Conservation (phyloP, 2,888 invertebrate species). For the Hemithea aestivaria region DNA sequence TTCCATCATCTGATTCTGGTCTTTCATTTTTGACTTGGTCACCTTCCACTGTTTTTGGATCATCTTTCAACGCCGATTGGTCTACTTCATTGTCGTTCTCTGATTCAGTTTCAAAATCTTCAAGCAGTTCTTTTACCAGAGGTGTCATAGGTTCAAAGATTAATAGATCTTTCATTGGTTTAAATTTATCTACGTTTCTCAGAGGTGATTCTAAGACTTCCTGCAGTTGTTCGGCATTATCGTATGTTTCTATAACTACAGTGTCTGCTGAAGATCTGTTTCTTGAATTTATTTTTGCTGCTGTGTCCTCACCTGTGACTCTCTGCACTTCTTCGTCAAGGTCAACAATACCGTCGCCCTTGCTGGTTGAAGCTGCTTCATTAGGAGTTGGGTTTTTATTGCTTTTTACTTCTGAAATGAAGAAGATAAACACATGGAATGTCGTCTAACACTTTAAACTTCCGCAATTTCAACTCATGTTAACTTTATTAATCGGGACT, state of each 20-base stretch:
- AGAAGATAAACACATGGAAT: no score
- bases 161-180: constrained; percentile 52
- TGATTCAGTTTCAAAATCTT: constrained; percentile 59
- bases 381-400: constrained; percentile 34
- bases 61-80: no score
- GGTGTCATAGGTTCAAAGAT: constrained; percentile 49
- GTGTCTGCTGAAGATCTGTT: constrained; percentile 64
- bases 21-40: constrained; percentile 16
- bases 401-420: constrained; percentile 17
- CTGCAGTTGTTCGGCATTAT: constrained; percentile 49
- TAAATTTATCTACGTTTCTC: constrained; percentile 19
- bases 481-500: no score
- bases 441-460: no score
- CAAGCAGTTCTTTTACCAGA: constrained; percentile 51
- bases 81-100: constrained; percentile 43
- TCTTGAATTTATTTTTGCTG: constrained; percentile 45
- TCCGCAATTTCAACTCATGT: no score
- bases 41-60: constrained; percentile 12
- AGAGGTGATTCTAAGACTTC: constrained; percentile 43
- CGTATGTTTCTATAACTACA: constrained; percentile 47
- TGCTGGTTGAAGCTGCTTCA: constrained; percentile 38
- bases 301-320: constrained; percentile 56
- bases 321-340: constrained; percentile 37
- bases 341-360: constrained; percentile 21
- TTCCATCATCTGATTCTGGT: constrained; percentile 9